Percentiles rank a stretch among this genome's conserved stretches.
phyloP scores from a whole-genome alignment of 2,888 invertebrate genomes.

The Cryptophagus acutangulus region DNA sequence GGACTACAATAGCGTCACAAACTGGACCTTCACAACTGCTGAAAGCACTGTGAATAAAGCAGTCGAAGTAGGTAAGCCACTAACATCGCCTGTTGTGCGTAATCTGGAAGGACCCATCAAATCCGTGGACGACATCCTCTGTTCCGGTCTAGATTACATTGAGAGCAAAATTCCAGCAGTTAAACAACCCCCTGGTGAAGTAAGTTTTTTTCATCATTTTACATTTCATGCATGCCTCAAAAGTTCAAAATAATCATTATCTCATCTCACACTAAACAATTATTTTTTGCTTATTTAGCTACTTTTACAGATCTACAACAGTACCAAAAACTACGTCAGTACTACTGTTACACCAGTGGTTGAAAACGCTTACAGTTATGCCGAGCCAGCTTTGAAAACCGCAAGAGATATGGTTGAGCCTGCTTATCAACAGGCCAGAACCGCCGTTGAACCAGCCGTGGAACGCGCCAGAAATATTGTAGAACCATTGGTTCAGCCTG shows the following conservation, averaged over 20 bases:
- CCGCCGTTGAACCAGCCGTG: conserved; percentile 34
- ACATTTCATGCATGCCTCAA: conserved; percentile 1
- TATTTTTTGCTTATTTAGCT: conserved; percentile 34
- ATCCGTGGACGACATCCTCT: conserved; percentile 53
- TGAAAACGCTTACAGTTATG: conserved; percentile 26
- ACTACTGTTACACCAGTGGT: conserved; percentile 38
- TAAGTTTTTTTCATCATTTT: conserved; percentile 30
- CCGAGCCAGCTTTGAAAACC: conserved; percentile 32
- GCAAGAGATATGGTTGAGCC: conserved; percentile 35
- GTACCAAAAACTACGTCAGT: conserved; percentile 44
- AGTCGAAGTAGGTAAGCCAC: conserved; percentile 51
- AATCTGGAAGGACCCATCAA: conserved; percentile 53
- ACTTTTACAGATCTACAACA: conserved; percentile 45
- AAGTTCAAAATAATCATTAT: conserved; percentile 2
- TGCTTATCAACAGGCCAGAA: conserved; percentile 36
- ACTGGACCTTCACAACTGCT: conserved; percentile 54
- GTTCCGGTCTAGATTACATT: conserved; percentile 53
- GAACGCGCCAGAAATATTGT: conserved; percentile 30
- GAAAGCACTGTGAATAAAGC: conserved; percentile 53
- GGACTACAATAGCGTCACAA: conserved; percentile 52
- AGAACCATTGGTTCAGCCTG: conserved; percentile 36
- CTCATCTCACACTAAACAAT: conserved; percentile 13
- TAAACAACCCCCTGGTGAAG: conserved; percentile 54
- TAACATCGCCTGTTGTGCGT: conserved; percentile 50
- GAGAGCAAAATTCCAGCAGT: conserved; percentile 55